Percentiles rank a stretch among this genome's conserved stretches.
Evolutionary conservation across 53 echinoderm and acorn worm genomes (phyloP).

Genomic region (Paelopatides confundens): DNA sequence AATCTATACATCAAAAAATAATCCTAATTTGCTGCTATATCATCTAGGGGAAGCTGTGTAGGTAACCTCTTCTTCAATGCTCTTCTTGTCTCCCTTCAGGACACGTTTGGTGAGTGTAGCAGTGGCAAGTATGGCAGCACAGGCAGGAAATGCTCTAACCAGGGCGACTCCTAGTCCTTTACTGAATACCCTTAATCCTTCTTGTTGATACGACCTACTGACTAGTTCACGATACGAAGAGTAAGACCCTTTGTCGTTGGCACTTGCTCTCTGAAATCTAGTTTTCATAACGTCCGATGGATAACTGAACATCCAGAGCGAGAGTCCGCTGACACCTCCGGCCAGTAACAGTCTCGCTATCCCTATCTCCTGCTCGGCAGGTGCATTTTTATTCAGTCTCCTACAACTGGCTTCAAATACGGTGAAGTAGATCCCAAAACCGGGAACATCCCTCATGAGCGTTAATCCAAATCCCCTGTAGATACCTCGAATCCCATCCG

Average conservation of each 20-base stretch:
- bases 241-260: slow-evolving; percentile 69
- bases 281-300: slow-evolving; percentile 85
- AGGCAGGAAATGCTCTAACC: slow-evolving; percentile 90
- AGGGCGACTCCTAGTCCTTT: slow-evolving; percentile 85
- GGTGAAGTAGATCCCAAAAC: slow-evolving; percentile 82
- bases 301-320: slow-evolving; percentile 73
- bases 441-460: slow-evolving; percentile 78
- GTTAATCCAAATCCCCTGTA: slow-evolving; percentile 82
- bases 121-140: slow-evolving; percentile 90
- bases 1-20: no score
- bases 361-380: slow-evolving; percentile 67
- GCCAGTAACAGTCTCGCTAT: slow-evolving; percentile 70
- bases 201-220: slow-evolving; percentile 67
- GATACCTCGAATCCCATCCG: slow-evolving; percentile 79
- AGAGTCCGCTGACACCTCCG: slow-evolving; percentile 87
- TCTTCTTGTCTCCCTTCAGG: not conserved
- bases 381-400: slow-evolving; percentile 42
- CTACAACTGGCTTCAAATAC: slow-evolving; percentile 78
- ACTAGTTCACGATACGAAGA: slow-evolving; percentile 72
- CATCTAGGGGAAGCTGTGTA: no score
- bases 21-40: no score
- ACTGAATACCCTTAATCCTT: slow-evolving; percentile 75
- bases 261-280: slow-evolving; percentile 79
- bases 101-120: slow-evolving; percentile 59
- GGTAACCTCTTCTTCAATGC: not conserved